Conservation (phyloP, 92 coral and sea anemone species). For the Parazoanthus swiftii region DNA sequence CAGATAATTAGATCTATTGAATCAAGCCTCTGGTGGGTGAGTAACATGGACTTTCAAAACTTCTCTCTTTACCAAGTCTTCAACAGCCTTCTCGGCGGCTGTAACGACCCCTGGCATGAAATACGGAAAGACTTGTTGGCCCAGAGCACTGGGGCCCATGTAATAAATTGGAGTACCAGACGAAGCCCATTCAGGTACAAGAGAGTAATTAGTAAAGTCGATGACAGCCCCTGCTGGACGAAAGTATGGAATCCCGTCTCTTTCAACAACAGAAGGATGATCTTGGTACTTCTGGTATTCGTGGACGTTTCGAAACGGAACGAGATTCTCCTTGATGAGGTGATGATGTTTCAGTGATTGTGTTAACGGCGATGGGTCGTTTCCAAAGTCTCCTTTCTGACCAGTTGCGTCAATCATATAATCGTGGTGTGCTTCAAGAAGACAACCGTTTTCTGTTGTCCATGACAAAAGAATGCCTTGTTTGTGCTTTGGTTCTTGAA, state of each 20-base stretch:
- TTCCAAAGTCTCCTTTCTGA: constrained; percentile 42
- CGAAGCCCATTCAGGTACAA: constrained; percentile 15
- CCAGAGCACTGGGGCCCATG: constrained; percentile 48
- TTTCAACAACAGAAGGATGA: constrained; percentile 36
- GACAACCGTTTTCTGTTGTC: constrained; percentile 7
- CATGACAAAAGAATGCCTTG: constrained; percentile 37
- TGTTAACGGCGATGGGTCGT: constrained; percentile 39
- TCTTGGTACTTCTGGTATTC: constrained; percentile 12
- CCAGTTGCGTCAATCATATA: constrained; percentile 53
- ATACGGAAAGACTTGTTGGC: constrained; percentile 48
- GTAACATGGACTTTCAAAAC: constrained; percentile 28
- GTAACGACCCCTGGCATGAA: constrained; percentile 44
- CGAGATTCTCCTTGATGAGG: constrained; percentile 44
- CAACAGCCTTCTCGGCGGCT: constrained; percentile 44
- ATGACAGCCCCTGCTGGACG: constrained; percentile 50
- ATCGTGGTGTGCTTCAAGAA: constrained; percentile 38
- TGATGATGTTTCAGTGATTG: constrained; percentile 20
- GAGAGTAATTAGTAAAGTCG: constrained; percentile 42
- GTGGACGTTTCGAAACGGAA: constrained; percentile 30
- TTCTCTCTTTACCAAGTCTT: constrained; percentile 39
- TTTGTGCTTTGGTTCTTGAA: constrained; percentile 17
- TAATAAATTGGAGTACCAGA: constrained; percentile 45
- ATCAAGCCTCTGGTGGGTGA: not conserved
- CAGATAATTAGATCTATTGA: not conserved
- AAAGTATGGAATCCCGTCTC: constrained; percentile 39